Evolutionary conservation across 2,113 vertebrate genomes (phyloP).

Genomic region (Ceratotherium simum): DNA sequence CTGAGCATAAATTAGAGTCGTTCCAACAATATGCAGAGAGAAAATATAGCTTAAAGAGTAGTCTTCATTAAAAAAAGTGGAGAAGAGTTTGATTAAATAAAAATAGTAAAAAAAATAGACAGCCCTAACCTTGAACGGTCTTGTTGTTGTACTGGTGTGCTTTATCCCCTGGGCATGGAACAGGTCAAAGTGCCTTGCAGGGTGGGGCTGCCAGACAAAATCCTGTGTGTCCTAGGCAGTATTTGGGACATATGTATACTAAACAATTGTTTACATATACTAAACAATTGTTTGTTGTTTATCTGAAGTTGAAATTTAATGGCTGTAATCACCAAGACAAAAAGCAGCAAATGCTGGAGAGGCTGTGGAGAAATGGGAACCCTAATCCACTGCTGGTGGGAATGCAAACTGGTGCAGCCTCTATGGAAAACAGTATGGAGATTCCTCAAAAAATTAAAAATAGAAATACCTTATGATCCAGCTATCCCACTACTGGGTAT

Average conservation of each 20-base stretch:
- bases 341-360: too few species aligned
- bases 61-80: not conserved
- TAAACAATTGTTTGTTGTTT: not conserved
- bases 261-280: not conserved
- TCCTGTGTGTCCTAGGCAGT: not conserved
- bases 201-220: not conserved
- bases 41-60: not conserved
- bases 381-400: too few species aligned
- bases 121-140: not conserved
- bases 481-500: too few species aligned
- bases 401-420: too few species aligned
- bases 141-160: not conserved
- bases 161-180: not conserved
- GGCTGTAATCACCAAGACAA: too few species aligned
- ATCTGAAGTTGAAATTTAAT: not conserved
- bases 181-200: not conserved
- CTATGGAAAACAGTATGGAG: too few species aligned
- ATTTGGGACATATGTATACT: not conserved
- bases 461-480: too few species aligned
- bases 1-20: not conserved
- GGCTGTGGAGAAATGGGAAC: too few species aligned
- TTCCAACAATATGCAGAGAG: not conserved
- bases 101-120: not conserved
- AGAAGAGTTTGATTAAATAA: not conserved
- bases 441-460: too few species aligned